phyloP scores from a whole-genome alignment of 2,888 invertebrate genomes.

The Hymenopus coronatus region DNA sequence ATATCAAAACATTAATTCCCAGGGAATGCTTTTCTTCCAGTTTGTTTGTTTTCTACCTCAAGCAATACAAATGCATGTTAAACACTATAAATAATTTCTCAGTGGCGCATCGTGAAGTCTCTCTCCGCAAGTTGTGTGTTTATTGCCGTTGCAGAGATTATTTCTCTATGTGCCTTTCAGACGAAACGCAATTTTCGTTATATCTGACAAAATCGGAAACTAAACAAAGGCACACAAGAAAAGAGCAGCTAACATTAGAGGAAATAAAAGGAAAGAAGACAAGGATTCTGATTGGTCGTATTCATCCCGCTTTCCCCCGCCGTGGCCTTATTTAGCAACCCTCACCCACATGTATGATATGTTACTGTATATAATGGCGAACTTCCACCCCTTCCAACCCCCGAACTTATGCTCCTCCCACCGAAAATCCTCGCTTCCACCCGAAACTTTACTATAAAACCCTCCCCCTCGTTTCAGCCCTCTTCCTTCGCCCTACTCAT shows the following conservation, averaged over 20 bases:
- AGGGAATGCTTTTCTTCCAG: neutral
- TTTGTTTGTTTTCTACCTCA: neutral
- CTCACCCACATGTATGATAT: constrained; percentile 9
- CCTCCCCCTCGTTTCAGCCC: neutral
- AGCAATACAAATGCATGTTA: neutral
- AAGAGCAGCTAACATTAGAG: neutral
- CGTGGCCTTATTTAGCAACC: constrained; percentile 4
- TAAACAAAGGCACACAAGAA: neutral
- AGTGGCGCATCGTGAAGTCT: neutral
- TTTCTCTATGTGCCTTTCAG: neutral
- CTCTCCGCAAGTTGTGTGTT: neutral
- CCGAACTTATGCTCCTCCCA: neutral
- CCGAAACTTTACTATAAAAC: neutral
- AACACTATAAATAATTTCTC: neutral
- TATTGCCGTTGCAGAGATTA: neutral
- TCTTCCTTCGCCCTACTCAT: constrained; percentile 3
- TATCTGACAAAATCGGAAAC: neutral
- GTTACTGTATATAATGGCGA: constrained; percentile 10
- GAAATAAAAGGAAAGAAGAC: neutral
- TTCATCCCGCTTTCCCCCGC: constrained; percentile 8
- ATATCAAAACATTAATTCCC: neutral
- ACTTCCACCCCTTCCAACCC: neutral
- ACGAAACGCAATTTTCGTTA: neutral
- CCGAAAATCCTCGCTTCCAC: neutral
- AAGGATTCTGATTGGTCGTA: constrained; percentile 29